A percentile compares a stretch with the other conserved stretches of the same genome.
These are phyloP conservation scores for Lycodopsis pacificus DNA, from an alignment of 2,797 vertebrate species.

Conservation along the genomic window DNA sequence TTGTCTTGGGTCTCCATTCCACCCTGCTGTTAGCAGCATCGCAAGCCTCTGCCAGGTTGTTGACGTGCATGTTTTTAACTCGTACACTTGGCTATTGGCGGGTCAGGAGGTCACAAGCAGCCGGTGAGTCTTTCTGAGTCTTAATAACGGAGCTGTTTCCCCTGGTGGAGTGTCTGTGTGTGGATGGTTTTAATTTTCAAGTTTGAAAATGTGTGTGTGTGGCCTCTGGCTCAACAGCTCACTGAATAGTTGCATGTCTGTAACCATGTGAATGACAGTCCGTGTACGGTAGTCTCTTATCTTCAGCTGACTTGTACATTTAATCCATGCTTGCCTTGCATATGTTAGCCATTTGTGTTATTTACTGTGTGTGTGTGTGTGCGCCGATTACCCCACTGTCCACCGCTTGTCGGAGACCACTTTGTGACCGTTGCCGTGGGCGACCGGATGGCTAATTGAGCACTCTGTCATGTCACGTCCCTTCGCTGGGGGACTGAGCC, in stretches of 20 bases:
- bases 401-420: constrained; percentile 62
- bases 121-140: constrained; percentile 7
- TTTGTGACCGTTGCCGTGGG: constrained; percentile 73
- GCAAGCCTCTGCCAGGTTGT: constrained; percentile 5
- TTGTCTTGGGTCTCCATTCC: constrained; percentile 39
- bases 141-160: constrained; percentile 8
- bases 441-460: constrained; percentile 82
- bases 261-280: neutral
- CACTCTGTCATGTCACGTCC: constrained; percentile 80
- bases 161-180: neutral
- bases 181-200: constrained; percentile 36
- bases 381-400: constrained; percentile 67
- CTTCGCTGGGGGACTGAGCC: constrained; percentile 73
- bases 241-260: constrained; percentile 4
- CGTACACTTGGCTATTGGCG: neutral
- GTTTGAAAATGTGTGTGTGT: neutral
- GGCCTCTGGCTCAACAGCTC: neutral
- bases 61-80: constrained; percentile 21
- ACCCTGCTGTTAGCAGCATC: constrained; percentile 19
- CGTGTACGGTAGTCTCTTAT: neutral
- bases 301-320: neutral
- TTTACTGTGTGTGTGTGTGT: constrained; percentile 12
- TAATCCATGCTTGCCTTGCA: constrained; percentile 5
- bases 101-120: constrained; percentile 20
- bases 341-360: constrained; percentile 41